A percentile compares a stretch with the other conserved stretches of the same genome.
These are phyloP conservation scores for Trichechus manatus DNA, from an alignment of 2,113 vertebrate species.

Conservation along the genomic window DNA sequence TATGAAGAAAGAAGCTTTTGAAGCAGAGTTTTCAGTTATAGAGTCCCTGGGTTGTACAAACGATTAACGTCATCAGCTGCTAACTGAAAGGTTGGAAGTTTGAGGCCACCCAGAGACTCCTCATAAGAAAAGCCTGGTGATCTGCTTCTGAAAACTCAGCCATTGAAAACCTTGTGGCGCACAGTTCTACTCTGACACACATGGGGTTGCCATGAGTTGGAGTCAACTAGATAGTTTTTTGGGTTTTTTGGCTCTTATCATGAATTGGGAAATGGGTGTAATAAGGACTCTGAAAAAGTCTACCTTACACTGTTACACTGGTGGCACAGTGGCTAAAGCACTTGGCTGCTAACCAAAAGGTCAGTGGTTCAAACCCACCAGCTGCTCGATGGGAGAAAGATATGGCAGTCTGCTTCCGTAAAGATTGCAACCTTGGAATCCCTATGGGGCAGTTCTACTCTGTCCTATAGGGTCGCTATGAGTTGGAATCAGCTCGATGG, in stretches of 20 bases:
- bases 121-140: not conserved
- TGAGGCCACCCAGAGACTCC: not conserved
- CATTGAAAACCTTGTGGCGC: not conserved
- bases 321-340: too few species aligned
- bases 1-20: not conserved
- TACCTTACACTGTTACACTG: not conserved
- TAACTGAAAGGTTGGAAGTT: not conserved
- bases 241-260: not conserved
- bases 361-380: too few species aligned
- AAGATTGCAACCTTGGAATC: too few species aligned
- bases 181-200: not conserved
- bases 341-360: too few species aligned
- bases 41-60: not conserved
- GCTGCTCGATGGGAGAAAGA: too few species aligned
- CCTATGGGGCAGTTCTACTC: too few species aligned
- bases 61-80: not conserved
- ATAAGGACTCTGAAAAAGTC: not conserved
- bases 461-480: too few species aligned
- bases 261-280: not conserved
- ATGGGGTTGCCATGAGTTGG: not conserved
- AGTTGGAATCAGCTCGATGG: too few species aligned
- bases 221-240: not conserved
- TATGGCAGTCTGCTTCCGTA: too few species aligned
- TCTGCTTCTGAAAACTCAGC: not conserved
- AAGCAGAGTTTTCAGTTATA: not conserved